Evolutionary conservation across 2,113 vertebrate genomes (phyloP).

Genomic region (Gymnogyps californianus): DNA sequence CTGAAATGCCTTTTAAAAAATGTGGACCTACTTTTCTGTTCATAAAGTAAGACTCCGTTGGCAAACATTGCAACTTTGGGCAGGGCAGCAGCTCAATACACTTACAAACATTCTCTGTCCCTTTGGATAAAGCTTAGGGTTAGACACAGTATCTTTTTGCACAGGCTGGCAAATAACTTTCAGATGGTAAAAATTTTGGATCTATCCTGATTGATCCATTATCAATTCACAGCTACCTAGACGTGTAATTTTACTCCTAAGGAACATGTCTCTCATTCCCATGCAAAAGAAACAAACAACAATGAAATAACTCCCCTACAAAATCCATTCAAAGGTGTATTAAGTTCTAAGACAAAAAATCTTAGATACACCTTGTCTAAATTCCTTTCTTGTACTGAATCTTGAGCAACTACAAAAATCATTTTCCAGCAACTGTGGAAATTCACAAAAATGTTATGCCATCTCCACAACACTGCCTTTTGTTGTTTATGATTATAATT

Average conservation of each 20-base stretch:
- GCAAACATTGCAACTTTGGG: neutral
- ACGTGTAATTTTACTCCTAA: neutral
- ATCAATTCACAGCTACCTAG: neutral
- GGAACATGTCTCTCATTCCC: neutral
- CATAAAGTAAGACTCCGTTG: neutral
- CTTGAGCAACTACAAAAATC: neutral
- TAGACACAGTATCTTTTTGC: neutral
- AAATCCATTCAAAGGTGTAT: neutral
- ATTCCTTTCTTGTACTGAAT: neutral
- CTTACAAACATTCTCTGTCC: neutral
- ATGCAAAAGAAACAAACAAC: neutral
- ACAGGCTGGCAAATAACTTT: neutral
- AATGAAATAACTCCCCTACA: neutral
- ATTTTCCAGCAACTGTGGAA: neutral
- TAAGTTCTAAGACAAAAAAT: neutral
- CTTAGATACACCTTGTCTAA: neutral
- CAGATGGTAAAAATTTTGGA: neutral
- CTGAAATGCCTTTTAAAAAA: neutral
- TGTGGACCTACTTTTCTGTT: neutral
- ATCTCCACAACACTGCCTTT: neutral
- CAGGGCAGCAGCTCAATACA: neutral
- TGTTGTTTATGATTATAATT: conserved; percentile 14
- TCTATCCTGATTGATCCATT: neutral
- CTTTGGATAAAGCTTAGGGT: neutral
- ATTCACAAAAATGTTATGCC: neutral